Base-by-base conservation (phyloP, 2,888 invertebrate species). In the Gnatocerus cornutus region DNA sequence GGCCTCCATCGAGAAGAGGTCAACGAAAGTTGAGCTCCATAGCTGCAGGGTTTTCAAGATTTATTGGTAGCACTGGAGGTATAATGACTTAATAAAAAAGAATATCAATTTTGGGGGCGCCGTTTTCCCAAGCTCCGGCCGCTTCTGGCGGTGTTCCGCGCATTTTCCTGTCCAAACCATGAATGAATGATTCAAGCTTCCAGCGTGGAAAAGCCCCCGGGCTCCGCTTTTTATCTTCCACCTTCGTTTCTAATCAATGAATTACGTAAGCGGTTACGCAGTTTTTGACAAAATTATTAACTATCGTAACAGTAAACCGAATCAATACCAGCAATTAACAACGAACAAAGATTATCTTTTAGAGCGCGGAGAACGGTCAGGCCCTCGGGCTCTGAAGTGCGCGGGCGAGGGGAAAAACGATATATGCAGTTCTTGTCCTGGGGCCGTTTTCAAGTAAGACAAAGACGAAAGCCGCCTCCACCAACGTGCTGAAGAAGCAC, bases 251-350 rank as follows among this genome's bases (percentile, higher is more conserved):
- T 55, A 39, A 58, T 58, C 58, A 58, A 58, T 58, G 58, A 43
- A 45, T 58, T 58, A 27, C 43, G 43, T 16, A 41, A 58, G 12
- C 29, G 55, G 55, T 58, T 43, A 29, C 41, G 61, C 61, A 61
- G 13, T 61, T 61, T 61, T 61, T 61, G 48, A 61, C 39, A n/a
- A 12, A 33, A 14, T 37, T 50, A 61, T 48, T 61, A 37, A 29
- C 61, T 33, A 14, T 43, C 63, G 37, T 65, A 65, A 65, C 65
- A 65, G 65, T 56, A 55, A 64, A 65, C 65, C 13, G 65, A 64
- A 69, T 64, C 56, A 58, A 63, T 52, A 52, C 21, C 33, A 29
- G 46, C 59, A 69, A 69, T 69, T 65, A 64, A 69, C 56, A 58
- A 58, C 52, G 64, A 45, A 46, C 69, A 69, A 64, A 64, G 50